Evolutionary conservation across 2,888 invertebrate genomes (phyloP).

Genomic region (Hypolimnas misippus): DNA sequence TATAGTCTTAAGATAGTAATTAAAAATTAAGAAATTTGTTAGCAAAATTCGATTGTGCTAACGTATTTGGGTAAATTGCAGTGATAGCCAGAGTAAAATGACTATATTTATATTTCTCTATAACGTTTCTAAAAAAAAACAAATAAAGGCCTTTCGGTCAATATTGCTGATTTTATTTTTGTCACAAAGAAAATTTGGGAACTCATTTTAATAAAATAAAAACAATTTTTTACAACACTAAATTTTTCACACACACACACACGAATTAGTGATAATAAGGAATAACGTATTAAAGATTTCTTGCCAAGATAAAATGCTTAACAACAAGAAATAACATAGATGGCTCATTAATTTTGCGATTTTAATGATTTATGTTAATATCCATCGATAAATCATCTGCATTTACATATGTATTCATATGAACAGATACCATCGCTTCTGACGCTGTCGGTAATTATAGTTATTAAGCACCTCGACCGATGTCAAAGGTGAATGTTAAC

Average conservation of each 20-base stretch:
- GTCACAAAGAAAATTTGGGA: background rate
- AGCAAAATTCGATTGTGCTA: too few relatives aligned
- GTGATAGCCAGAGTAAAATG: too few relatives aligned
- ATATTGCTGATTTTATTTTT: background rate
- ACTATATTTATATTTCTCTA: too few relatives aligned
- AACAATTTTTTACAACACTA: background rate
- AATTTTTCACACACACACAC: background rate
- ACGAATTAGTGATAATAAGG: background rate
- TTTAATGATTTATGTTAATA: constrained; percentile 33
- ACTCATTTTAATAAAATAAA: background rate
- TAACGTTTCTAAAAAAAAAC: too few relatives aligned
- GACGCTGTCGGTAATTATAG: constrained; percentile 32
- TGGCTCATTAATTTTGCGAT: constrained; percentile 20
- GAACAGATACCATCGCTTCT: constrained; percentile 27
- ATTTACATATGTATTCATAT: constrained; percentile 28
- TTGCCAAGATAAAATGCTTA: constrained; percentile 5
- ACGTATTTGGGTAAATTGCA: too few relatives aligned
- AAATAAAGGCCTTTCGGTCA: too few relatives aligned
- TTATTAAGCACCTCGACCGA: constrained; percentile 24
- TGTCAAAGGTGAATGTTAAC: constrained; percentile 32
- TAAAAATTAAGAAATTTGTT: too few relatives aligned
- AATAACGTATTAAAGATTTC: background rate
- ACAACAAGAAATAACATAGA: constrained; percentile 16
- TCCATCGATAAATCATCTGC: constrained; percentile 29
- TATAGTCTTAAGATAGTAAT: too few relatives aligned